A percentile compares a stretch with the other conserved stretches of the same genome.
phyloP scores from a whole-genome alignment of 2,797 vertebrate species.

The Poeciliopsis gracilis region DNA sequence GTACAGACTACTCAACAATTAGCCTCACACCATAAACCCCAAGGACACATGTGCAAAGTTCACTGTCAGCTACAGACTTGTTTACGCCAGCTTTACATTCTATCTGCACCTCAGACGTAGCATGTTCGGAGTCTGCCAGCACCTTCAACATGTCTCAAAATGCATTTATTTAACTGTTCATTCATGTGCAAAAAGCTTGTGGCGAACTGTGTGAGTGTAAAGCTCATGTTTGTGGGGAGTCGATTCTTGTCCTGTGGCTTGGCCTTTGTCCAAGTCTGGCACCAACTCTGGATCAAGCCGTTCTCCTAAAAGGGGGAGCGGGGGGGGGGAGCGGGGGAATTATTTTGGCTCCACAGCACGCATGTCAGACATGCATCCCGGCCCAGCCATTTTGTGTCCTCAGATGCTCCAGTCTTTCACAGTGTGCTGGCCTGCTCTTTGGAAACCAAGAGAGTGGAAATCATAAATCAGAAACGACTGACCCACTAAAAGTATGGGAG shows the following conservation, averaged over 20 bases:
- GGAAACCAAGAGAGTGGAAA: constrained; percentile 61
- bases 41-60: constrained; percentile 41
- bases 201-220: constrained; percentile 64
- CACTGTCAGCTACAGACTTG: constrained; percentile 23
- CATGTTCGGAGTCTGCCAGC: constrained; percentile 18
- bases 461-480: constrained; percentile 66
- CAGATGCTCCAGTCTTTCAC: constrained; percentile 57
- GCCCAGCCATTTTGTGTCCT: constrained; percentile 71
- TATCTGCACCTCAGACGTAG: constrained; percentile 38
- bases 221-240: constrained; percentile 62
- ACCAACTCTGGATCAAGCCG: constrained; percentile 62
- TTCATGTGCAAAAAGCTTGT: constrained; percentile 55
- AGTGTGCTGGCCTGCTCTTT: constrained; percentile 47
- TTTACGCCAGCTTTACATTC: constrained; percentile 37
- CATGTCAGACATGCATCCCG: constrained; percentile 66
- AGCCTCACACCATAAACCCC: constrained; percentile 42
- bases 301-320: constrained; percentile 48
- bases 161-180: constrained; percentile 55
- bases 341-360: constrained; percentile 70
- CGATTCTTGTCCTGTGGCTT: constrained; percentile 75
- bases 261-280: constrained; percentile 69
- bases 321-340: constrained; percentile 31
- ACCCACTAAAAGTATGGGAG: constrained; percentile 57
- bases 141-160: constrained; percentile 42
- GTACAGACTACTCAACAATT: constrained; percentile 47